These are phyloP conservation scores for Gasteruption jaculator DNA, from an alignment of 2,888 invertebrate genomes.

Conservation along the genomic window DNA sequence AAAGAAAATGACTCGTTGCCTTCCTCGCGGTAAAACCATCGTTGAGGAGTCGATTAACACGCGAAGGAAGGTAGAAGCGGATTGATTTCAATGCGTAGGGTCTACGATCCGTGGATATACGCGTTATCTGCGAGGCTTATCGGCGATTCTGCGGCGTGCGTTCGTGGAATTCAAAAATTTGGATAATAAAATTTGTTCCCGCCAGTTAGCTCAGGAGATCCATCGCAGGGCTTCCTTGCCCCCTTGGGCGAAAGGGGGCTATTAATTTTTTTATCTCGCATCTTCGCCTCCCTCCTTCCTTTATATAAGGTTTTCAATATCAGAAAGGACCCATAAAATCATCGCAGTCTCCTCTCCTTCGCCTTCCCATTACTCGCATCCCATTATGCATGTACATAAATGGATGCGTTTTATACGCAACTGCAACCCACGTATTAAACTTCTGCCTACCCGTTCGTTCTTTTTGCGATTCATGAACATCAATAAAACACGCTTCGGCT, in stretches of 20 bases:
- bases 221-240: slow-evolving; percentile 32
- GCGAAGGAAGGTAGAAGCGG: too few relatives aligned
- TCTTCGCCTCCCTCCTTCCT: slow-evolving; percentile 37
- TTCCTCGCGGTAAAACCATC: too few relatives aligned
- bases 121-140: slow-evolving; percentile 50
- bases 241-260: slow-evolving; percentile 50
- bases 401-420: slow-evolving; percentile 8
- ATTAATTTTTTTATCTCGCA: slow-evolving; percentile 50
- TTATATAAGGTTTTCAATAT: slow-evolving; percentile 36
- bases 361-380: slow-evolving; percentile 17
- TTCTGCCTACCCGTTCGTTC: too few relatives aligned
- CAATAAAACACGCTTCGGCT: too few relatives aligned
- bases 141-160: slow-evolving; percentile 39
- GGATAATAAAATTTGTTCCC: slow-evolving; percentile 51
- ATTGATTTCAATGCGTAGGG: too few relatives aligned
- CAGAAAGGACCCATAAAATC: slow-evolving; percentile 29
- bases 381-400: slow-evolving; percentile 27
- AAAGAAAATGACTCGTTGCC: too few relatives aligned
- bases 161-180: slow-evolving; percentile 38
- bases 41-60: too few relatives aligned
- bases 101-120: too few relatives aligned
- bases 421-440: slow-evolving; percentile 9
- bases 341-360: slow-evolving; percentile 17
- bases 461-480: too few relatives aligned
- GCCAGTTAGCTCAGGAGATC: slow-evolving; percentile 37